Evolutionary conservation across 2,797 vertebrate species (phyloP).

Genomic region (Lateolabrax maculatus): DNA sequence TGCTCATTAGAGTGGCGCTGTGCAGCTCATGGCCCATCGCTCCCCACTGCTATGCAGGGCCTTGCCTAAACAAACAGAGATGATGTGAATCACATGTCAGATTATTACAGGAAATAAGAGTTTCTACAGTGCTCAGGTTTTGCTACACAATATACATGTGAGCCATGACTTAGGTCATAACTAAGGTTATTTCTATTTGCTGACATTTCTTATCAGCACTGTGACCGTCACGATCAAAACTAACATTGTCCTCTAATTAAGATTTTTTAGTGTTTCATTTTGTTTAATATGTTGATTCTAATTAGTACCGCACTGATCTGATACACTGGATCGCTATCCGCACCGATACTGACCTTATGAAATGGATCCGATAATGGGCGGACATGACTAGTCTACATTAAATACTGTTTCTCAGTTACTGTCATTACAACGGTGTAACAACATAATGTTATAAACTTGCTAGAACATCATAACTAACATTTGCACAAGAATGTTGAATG

Average conservation of each 20-base stretch:
- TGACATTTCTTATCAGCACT: constrained; percentile 7
- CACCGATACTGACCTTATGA: background rate
- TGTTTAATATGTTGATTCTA: constrained; percentile 3
- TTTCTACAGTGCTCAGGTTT: constrained; percentile 29
- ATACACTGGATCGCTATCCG: background rate
- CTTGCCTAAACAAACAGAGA: constrained; percentile 75
- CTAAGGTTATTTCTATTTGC: constrained; percentile 11
- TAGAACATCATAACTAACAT: background rate
- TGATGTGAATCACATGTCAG: constrained; percentile 74
- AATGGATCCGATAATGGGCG: background rate
- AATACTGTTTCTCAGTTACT: background rate
- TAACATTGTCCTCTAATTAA: constrained; percentile 3
- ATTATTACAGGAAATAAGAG: constrained; percentile 66
- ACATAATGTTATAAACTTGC: background rate
- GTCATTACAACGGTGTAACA: background rate
- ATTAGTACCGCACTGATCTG: constrained; percentile 9
- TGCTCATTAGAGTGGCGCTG: constrained; percentile 83
- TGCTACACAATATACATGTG: constrained; percentile 18
- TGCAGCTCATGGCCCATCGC: constrained; percentile 75
- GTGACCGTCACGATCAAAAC: constrained; percentile 9
- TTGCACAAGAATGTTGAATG: background rate
- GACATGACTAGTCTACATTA: background rate
- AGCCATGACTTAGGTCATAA: constrained; percentile 1
- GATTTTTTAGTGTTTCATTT: constrained; percentile 29
- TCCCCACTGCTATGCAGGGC: constrained; percentile 67